phyloP scores from a whole-genome alignment of 1,140 invertebrate species.

The Leptinotarsa undecemlineata region DNA sequence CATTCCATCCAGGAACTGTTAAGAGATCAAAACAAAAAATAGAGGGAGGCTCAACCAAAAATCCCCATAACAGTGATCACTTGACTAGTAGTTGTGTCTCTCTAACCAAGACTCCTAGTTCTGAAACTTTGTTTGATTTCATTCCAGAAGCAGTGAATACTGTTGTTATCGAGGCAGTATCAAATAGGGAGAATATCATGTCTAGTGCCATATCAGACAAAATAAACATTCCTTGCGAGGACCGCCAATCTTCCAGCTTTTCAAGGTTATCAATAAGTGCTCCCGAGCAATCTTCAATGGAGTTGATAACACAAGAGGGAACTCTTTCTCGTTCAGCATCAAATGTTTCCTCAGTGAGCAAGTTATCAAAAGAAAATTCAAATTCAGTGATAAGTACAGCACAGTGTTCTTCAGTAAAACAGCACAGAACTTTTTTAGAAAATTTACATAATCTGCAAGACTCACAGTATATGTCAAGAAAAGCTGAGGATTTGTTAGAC shows the following conservation, averaged over 20 bases:
- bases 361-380: conserved; percentile 53
- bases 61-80: conserved; percentile 31
- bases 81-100: conserved; percentile 50
- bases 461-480: conserved; percentile 25
- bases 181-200: conserved; percentile 19
- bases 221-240: conserved; percentile 45
- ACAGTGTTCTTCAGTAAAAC: conserved; percentile 63
- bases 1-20: conserved; percentile 68
- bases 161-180: conserved; percentile 27
- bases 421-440: conserved; percentile 65
- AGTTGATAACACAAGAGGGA: conserved; percentile 53
- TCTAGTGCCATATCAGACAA: conserved; percentile 51
- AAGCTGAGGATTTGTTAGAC: conserved; percentile 39
- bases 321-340: conserved; percentile 56
- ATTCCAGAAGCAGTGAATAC: conserved; percentile 34
- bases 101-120: conserved; percentile 32
- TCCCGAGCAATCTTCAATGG: conserved; percentile 62
- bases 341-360: conserved; percentile 47
- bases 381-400: conserved; percentile 59
- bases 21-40: conserved; percentile 72
- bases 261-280: conserved; percentile 65
- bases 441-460: conserved; percentile 54
- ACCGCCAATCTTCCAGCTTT: conserved; percentile 28
- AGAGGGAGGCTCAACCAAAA: conserved; percentile 59
- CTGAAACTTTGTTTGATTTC: conserved; percentile 32